These are phyloP conservation scores for Anhinga anhinga DNA, from an alignment of 2,113 vertebrate species.

Conservation along the genomic window DNA sequence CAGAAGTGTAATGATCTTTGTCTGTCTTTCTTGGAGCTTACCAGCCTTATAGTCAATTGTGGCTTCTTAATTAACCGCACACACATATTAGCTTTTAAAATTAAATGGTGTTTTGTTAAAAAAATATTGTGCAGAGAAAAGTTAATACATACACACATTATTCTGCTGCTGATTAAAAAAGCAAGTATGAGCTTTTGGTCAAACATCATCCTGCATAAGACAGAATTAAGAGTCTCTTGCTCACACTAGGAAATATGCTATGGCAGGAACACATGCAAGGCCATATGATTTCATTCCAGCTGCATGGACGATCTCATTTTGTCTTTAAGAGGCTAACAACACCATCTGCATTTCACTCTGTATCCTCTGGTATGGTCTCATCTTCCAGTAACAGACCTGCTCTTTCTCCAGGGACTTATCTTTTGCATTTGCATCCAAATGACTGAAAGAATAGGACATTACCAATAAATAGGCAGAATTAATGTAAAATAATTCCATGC, in stretches of 20 bases:
- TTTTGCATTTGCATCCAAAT: neutral
- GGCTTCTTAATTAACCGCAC: constrained; percentile 77
- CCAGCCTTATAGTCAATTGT: constrained; percentile 71
- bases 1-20: constrained; percentile 65
- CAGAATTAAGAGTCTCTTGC: neutral
- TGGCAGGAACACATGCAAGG: constrained; percentile 9
- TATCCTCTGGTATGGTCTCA: constrained; percentile 20
- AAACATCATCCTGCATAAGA: neutral
- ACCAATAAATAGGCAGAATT: constrained; percentile 37
- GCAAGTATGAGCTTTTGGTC: neutral
- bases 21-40: constrained; percentile 61
- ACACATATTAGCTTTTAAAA: constrained; percentile 75
- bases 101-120: constrained; percentile 56
- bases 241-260: neutral
- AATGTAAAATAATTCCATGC: constrained; percentile 11
- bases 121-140: constrained; percentile 37
- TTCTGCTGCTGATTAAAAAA: constrained; percentile 23
- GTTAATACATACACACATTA: constrained; percentile 51
- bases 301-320: constrained; percentile 32
- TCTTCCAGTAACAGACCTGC: constrained; percentile 32
- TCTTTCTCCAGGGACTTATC: constrained; percentile 1
- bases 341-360: constrained; percentile 44
- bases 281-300: constrained; percentile 45
- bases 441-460: neutral
- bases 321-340: constrained; percentile 33